Evolutionary conservation across 2,113 vertebrate genomes (phyloP).

Genomic region (Seriola quinqueradiata): DNA sequence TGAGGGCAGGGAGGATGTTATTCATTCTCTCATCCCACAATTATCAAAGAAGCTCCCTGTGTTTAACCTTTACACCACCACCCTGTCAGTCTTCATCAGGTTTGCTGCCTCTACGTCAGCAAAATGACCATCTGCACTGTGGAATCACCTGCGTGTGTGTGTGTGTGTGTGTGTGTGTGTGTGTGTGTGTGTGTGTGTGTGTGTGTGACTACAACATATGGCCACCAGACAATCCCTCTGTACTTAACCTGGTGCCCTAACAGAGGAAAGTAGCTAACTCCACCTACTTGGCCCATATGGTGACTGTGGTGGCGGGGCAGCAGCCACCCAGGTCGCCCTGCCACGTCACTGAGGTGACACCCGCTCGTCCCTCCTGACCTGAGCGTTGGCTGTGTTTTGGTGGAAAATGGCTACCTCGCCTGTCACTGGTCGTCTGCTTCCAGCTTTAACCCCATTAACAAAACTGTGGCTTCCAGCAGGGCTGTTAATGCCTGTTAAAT

Average conservation of each 20-base stretch:
- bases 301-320: slow-evolving; percentile 30
- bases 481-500: slow-evolving; percentile 2
- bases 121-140: slow-evolving; percentile 23
- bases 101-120: background rate
- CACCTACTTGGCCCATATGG: slow-evolving; percentile 43
- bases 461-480: slow-evolving; percentile 2
- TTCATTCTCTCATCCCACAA: background rate
- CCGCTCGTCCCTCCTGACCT: background rate
- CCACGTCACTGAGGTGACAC: slow-evolving; percentile 15
- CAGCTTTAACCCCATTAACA: slow-evolving; percentile 34
- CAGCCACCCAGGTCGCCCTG: slow-evolving; percentile 2
- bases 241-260: slow-evolving; percentile 72
- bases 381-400: slow-evolving; percentile 9
- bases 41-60: background rate
- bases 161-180: background rate
- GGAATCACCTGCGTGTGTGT: slow-evolving; percentile 25
- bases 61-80: slow-evolving; percentile 2
- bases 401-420: background rate
- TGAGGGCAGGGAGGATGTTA: too few relatives aligned
- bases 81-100: slow-evolving; percentile 18
- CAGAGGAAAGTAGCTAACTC: slow-evolving; percentile 23
- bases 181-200: background rate
- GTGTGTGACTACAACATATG: slow-evolving; percentile 53
- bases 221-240: slow-evolving; percentile 65
- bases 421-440: slow-evolving; percentile 7